Evolutionary conservation across 2,113 vertebrate genomes (phyloP), one percentile per base, ranked within the genome.

Genomic region (Fukomys damarensis): DNA sequence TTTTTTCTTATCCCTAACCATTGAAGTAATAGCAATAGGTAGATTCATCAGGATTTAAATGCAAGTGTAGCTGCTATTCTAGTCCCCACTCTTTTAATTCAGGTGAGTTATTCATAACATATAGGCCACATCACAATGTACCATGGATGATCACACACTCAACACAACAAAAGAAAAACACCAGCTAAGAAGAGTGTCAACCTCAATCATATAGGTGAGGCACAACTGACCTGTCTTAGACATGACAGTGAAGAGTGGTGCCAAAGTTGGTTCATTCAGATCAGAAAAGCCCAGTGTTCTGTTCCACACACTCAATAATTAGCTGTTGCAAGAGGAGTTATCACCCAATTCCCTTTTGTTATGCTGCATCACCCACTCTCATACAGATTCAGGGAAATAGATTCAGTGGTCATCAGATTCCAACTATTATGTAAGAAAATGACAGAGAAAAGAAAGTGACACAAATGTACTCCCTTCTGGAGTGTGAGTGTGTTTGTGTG

Each of bases 1-100:
- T n/a, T 91, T 90, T 93, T 93, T 74, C 30, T 94, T 68, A 88
- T 96, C 91, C 4, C 3, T 49, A 88, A 88, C 6, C 24, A 20
- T 58, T 22, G 11, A 11, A 46, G 19, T 68, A 80, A 94, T 28
- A 94, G 35, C 38, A 30, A 2, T 63, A 81, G 5, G 7, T 74
- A 3, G 49, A 65, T 56, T 46, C 35, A 92, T 5, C 12, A 63
- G 32, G 12, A 3, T 2, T 19, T 88, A 26, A 4, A 63, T 35
- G 1, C 38, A n/a, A 96, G 46, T 19, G 10, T 52, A 93, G 16
- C 9, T 93, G 72, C 86, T n/a, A 84, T 92, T 41, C 9, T 35
- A 1, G 0, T 72, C 4, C 5, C 32, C 35, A 58, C 14, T 86
- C 41, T 82, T 94, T 52, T 82, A 49, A 41, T n/a, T 22, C 79